Conservation (phyloP, 2,888 invertebrate species). For the Drosophila lacicola region DNA sequence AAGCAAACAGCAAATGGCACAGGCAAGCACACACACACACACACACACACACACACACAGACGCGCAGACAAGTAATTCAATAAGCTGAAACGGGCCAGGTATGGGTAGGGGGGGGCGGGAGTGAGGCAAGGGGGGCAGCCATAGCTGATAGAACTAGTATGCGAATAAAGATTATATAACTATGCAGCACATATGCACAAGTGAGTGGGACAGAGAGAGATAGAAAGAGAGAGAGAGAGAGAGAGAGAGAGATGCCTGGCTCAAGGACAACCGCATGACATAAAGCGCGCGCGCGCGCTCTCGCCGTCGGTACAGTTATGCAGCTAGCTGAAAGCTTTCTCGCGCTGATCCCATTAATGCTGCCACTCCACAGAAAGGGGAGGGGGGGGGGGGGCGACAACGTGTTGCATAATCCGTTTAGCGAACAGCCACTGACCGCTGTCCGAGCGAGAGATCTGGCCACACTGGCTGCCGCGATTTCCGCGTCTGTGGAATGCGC, state of each 20-base stretch:
- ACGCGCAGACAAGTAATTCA: slow-evolving; percentile 49
- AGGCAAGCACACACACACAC: slow-evolving; percentile 13
- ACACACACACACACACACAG: not conserved
- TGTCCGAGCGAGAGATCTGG: not conserved
- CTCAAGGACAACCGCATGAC: slow-evolving; percentile 60
- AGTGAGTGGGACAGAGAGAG: slow-evolving; percentile 1
- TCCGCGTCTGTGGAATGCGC: slow-evolving; percentile 53
- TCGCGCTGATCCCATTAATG: slow-evolving; percentile 33
- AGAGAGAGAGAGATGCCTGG: slow-evolving; percentile 21
- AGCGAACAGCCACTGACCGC: not conserved
- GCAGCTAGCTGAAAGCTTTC: slow-evolving; percentile 23
- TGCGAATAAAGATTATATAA: slow-evolving; percentile 49
- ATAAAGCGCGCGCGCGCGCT: slow-evolving; percentile 12
- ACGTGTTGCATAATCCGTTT: not conserved
- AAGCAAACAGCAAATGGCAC: slow-evolving; percentile 23
- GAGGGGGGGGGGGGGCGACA: not conserved
- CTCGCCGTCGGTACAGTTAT: slow-evolving; percentile 42
- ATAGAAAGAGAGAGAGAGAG: slow-evolving; percentile 3
- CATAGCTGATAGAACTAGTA: slow-evolving; percentile 52
- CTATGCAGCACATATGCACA: slow-evolving; percentile 9
- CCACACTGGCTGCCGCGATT: slow-evolving; percentile 23
- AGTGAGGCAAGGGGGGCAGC: not conserved
- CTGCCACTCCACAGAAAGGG: not conserved
- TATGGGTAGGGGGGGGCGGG: too few relatives aligned
- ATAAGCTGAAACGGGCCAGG: slow-evolving; percentile 48